Evolutionary conservation across 2,797 vertebrate genomes (phyloP), one percentile per base, ranked within the genome.

Genomic region (Euthynnus affinis): DNA sequence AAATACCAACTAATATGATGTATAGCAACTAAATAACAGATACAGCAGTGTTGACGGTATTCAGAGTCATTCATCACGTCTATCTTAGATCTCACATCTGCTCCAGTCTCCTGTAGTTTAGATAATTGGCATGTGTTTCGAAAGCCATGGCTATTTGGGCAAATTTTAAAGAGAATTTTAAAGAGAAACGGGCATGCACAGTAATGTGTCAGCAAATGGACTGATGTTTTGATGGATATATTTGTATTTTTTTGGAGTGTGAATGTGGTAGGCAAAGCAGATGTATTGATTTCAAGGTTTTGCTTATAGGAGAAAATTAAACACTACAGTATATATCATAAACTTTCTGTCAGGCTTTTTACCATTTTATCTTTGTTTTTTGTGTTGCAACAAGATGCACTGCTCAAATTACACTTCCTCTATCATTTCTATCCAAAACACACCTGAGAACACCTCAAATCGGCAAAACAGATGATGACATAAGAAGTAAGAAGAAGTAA

Each of bases 21-120:
- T 25, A 40, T 64, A 60, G 44, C 13, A 48, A 46, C 75, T 44
- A 67, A 67, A 70, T 44, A 77, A 8, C 57, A 87, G 53, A 76
- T 25, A 49, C 40, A 42, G 40, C 40, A 42, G 40, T 42, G 15
- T 22, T 68, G 42, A 71, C 70, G 22, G 9, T 55, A 44, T 62
- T 73, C 18, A 37, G 46, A 75, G 48, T 52, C 49, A 68, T 67
- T 76, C 62, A 78, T 75, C 69, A 70, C 48, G 49, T 56, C 44
- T 22, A 25, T 65, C 32, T 59, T 10, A 58, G 65, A 69, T 57
- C 40, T 52, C 14, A 63, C 71, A 51, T 81, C 74, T 70, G 57
- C 71, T 61, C 46, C 25, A 25, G 57, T 74, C 74, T 76, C 69
- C 70, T 51, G 48, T 18, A 57, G 74, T 60, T 51, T 7, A 68